A percentile compares a stretch with the other conserved stretches of the same genome.
Evolutionary conservation across 2,113 vertebrate genomes (phyloP).

Genomic region (Platysternon megacephalum): DNA sequence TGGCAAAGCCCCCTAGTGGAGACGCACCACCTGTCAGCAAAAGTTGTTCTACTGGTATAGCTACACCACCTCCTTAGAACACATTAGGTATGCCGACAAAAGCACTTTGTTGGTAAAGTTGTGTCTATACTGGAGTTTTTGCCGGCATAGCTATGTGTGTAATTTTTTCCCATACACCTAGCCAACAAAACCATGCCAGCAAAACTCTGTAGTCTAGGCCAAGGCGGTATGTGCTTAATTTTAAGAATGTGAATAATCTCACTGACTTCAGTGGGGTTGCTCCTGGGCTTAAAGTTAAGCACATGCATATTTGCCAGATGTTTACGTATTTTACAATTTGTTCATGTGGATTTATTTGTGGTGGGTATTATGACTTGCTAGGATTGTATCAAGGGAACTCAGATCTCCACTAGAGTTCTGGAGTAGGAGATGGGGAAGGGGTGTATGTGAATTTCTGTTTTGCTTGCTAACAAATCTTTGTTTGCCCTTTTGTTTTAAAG

Average conservation of each 20-base stretch:
- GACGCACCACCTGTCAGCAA: too few species aligned
- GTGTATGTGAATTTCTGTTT: background rate
- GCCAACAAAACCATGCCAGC: too few species aligned
- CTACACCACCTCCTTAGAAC: too few species aligned
- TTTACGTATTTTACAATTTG: background rate
- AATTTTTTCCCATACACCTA: too few species aligned
- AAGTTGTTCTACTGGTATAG: too few species aligned
- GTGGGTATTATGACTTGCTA: background rate
- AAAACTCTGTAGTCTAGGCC: background rate
- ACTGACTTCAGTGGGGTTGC: background rate
- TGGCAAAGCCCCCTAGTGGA: too few species aligned
- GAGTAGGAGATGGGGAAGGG: background rate
- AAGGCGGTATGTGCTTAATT: background rate
- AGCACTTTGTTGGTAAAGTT: too few species aligned
- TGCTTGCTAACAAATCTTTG: background rate
- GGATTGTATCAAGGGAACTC: background rate
- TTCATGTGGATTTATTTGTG: background rate
- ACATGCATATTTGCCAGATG: background rate
- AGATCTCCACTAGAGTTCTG: background rate
- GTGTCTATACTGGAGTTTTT: too few species aligned
- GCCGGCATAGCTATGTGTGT: too few species aligned
- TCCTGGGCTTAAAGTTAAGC: background rate
- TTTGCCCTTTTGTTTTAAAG: background rate
- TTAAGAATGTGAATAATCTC: background rate
- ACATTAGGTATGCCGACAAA: too few species aligned